phyloP scores from a whole-genome alignment of 2,888 invertebrate species.

The Cheilosia vernalis region DNA sequence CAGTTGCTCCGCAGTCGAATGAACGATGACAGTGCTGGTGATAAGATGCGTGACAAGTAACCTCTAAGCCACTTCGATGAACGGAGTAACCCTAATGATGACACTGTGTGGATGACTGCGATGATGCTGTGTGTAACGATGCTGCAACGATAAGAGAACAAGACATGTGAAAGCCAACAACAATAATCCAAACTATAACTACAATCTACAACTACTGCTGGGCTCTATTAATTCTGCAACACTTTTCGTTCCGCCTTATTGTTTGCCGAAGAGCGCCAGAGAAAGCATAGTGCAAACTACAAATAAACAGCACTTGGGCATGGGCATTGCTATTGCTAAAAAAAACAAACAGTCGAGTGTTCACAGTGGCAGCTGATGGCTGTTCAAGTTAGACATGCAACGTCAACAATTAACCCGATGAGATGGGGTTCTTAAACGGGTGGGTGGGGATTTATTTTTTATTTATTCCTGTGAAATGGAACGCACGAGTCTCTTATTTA shows the following conservation, averaged over 20 bases:
- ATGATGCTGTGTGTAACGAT: constrained; percentile 67
- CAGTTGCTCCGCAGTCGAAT: constrained; percentile 18
- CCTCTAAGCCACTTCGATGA: constrained; percentile 57
- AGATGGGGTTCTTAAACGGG: background rate
- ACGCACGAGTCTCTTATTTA: constrained; percentile 17
- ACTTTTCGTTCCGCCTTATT: constrained; percentile 35
- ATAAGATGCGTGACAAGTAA: constrained; percentile 51
- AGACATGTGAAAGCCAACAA: constrained; percentile 22
- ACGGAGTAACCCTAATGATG: constrained; percentile 61
- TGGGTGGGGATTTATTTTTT: background rate
- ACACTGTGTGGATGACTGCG: constrained; percentile 69
- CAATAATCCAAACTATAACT: constrained; percentile 54
- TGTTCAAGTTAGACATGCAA: constrained; percentile 64
- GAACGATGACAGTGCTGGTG: constrained; percentile 53
- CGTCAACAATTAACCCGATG: constrained; percentile 58
- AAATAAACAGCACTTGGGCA: constrained; percentile 66
- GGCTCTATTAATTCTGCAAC: constrained; percentile 1
- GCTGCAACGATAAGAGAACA: constrained; percentile 45
- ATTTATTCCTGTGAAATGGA: constrained; percentile 12
- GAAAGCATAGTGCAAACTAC: constrained; percentile 55
- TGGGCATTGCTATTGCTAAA: constrained; percentile 34
- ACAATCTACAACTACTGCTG: constrained; percentile 20
- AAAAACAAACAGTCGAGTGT: constrained; percentile 47
- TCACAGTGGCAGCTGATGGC: constrained; percentile 54
- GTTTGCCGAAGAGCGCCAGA: constrained; percentile 53